Conservation (phyloP, 2,113 vertebrate species). For the Sturnira hondurensis region DNA sequence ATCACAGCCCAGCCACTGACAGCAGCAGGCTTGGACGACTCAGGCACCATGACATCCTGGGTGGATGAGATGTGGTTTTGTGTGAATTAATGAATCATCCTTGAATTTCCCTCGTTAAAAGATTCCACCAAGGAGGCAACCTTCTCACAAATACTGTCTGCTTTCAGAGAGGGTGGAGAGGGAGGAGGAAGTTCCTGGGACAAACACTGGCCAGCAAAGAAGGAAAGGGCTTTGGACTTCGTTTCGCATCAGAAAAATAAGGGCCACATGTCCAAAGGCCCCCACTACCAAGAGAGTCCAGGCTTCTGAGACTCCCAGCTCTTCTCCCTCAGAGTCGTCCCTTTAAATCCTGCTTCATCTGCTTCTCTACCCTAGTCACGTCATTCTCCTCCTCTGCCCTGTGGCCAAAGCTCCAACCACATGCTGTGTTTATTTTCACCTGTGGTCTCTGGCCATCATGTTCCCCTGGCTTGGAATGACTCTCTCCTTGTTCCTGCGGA, state of each 20-base stretch:
- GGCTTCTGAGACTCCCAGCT: neutral
- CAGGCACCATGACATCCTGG: neutral
- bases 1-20: neutral
- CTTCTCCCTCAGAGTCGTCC: neutral
- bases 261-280: neutral
- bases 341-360: neutral
- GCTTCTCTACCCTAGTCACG: neutral
- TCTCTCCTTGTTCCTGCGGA: neutral
- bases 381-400: neutral
- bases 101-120: conserved; percentile 39
- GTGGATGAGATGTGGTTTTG: neutral
- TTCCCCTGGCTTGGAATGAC: neutral
- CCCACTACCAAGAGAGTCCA: no score
- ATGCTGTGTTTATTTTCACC: neutral
- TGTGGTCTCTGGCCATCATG: neutral
- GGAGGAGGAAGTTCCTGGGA: neutral
- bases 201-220: neutral
- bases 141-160: neutral
- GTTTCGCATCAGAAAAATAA: neutral
- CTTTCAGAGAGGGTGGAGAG: neutral
- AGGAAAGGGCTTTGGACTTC: neutral
- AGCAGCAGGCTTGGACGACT: conserved; percentile 36
- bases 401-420: neutral
- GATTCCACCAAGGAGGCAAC: neutral
- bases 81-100: conserved; percentile 31